These are phyloP conservation scores for Ormyrus thymus DNA, from an alignment of 2,888 invertebrate genomes.

Conservation along the genomic window DNA sequence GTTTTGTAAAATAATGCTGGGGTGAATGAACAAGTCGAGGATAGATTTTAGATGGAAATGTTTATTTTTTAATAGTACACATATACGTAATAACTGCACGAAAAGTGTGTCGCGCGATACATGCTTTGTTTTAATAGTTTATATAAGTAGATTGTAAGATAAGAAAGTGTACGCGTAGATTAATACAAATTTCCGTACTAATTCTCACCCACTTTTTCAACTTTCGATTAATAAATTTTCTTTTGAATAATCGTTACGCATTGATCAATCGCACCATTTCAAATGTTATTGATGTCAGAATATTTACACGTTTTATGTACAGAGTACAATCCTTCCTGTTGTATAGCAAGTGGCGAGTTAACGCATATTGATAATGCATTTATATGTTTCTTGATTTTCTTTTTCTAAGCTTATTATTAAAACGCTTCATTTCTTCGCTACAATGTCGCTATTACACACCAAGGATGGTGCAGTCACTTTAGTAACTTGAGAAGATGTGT, in stretches of 20 bases:
- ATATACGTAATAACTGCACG: neutral
- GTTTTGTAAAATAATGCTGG: no score
- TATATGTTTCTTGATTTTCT: no score
- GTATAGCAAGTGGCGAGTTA: neutral
- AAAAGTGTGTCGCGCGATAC: neutral
- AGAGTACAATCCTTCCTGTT: conserved; percentile 25
- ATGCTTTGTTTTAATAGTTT: neutral
- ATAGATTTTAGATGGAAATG: neutral
- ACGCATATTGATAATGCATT: no score
- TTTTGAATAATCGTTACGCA: neutral
- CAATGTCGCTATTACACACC: neutral
- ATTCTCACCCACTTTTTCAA: no score
- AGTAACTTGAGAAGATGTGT: conserved; percentile 3
- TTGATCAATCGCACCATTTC: neutral
- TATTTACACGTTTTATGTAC: conserved; percentile 34
- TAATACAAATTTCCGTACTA: no score
- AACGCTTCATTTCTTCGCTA: neutral
- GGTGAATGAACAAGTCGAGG: no score
- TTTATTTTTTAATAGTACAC: conserved; percentile 26
- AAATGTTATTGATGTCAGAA: conserved; percentile 6
- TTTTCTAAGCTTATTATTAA: neutral
- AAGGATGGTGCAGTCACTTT: neutral
- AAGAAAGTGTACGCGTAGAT: neutral
- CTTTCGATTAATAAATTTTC: no score
- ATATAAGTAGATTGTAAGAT: neutral